Evolutionary conservation across 2,888 invertebrate species (phyloP), one percentile per base, ranked within the genome.

Genomic region (Gastrophysa polygoni): DNA sequence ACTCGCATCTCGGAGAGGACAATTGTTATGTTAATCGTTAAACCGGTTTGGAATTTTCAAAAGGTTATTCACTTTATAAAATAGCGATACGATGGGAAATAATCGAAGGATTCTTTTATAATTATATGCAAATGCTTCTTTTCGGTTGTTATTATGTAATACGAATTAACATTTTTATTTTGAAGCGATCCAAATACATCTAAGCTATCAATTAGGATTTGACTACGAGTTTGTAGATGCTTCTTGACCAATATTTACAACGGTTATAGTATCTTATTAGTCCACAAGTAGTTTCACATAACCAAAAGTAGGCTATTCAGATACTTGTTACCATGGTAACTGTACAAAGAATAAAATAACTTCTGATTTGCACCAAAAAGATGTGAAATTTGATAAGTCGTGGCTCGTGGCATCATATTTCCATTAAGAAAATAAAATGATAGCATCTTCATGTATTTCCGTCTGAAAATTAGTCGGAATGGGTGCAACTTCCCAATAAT

Each of bases 11-110:
- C 69, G 71, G 74, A 70, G 76, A 75, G 78, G 78, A 79, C 80
- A 80, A 81, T 81, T 81, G 81, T 81, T 81, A 81, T 81, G 81
- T 76, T 80, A 81, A 81, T 80, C 75, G 72, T 64, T 65, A 66
- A 80, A 80, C 81, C 80, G 80, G 80, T 81, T 80, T 77, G 71
- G 74, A 75, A 78, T 77, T 78, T 79, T 78, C 75, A 77, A 76
- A 77, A 80, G 81, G 81, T 81, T 81, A 79, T 81, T 81, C 81
- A 80, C 80, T 78, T 78, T 69, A 74, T 73, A 74, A 77, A 76
- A 77, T 72, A 76, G 76, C 76, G 75, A 75, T 69, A 63, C 69
- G 71, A 71, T 75, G 73, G 73, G 73, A 73, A 73, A 69, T 67
- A 64, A 67, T 67, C 67, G 65, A 64, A 64, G 68, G 48, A 62